Evolutionary conservation across 2,113 vertebrate genomes (phyloP).

Genomic region (Takifugu flavidus): DNA sequence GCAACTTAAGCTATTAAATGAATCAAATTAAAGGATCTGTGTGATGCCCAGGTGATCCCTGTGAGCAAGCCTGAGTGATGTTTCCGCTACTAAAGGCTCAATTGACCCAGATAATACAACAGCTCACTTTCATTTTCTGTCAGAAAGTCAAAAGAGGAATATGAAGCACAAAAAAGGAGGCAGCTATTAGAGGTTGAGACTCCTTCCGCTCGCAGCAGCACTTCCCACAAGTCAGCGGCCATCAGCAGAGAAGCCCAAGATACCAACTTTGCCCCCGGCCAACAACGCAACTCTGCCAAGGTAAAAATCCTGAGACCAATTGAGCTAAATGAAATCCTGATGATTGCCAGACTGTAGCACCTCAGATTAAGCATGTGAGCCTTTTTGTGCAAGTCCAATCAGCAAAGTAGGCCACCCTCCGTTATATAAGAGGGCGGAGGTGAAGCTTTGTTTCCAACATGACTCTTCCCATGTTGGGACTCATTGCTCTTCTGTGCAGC

Average conservation of each 20-base stretch:
- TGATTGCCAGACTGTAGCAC: neutral
- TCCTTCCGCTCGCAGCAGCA: conserved; percentile 63
- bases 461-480: neutral
- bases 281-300: conserved; percentile 39
- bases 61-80: neutral
- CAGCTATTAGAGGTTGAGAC: conserved; percentile 42
- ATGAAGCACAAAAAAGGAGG: conserved; percentile 80
- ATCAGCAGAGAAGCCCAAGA: conserved; percentile 13
- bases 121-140: neutral
- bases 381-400: too few species aligned
- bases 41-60: conserved; percentile 18
- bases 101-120: too few species aligned
- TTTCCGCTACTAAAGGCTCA: neutral
- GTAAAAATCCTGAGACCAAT: conserved; percentile 21
- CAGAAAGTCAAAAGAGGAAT: conserved; percentile 95
- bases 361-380: neutral
- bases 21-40: conserved; percentile 61
- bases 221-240: conserved; percentile 38
- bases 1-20: conserved; percentile 35
- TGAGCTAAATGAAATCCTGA: neutral
- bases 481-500: too few species aligned
- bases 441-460: neutral
- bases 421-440: too few species aligned
- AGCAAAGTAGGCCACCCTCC: too few species aligned
- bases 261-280: conserved; percentile 15